Conservation (phyloP, 1,140 invertebrate species). For the Euwallacea fornicatus region DNA sequence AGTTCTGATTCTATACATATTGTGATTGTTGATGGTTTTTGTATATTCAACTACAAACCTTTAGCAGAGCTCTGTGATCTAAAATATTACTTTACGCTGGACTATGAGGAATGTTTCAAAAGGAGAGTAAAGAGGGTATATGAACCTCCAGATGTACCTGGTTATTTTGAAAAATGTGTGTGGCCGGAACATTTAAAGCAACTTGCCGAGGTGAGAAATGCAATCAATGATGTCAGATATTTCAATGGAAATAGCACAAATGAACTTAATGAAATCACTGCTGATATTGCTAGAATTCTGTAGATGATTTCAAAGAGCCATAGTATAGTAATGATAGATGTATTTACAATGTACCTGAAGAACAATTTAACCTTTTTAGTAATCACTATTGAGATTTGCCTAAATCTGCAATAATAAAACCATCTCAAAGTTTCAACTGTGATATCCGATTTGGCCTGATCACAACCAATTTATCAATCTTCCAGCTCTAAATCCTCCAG, state of each 20-base stretch:
- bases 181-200: conserved; percentile 65
- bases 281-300: conserved; percentile 35
- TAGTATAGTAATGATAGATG: too few species aligned
- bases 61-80: conserved; percentile 67
- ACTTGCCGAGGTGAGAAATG: conserved; percentile 38
- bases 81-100: conserved; percentile 72
- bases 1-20: conserved; percentile 53
- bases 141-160: conserved; percentile 74
- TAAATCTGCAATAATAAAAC: too few species aligned
- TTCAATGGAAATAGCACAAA: conserved; percentile 37
- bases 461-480: conserved; percentile 53
- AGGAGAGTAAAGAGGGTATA: conserved; percentile 66
- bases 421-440: too few species aligned
- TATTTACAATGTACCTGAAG: too few species aligned
- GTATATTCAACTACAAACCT: conserved; percentile 69
- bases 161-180: conserved; percentile 76
- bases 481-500: conserved; percentile 72
- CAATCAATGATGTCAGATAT: conserved; percentile 40
- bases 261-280: conserved; percentile 34
- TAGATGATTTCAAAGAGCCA: too few species aligned
- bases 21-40: conserved; percentile 76
- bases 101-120: conserved; percentile 65
- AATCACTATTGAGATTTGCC: too few species aligned
- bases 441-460: conserved; percentile 29
- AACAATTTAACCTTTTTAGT: too few species aligned